Conservation (phyloP, 2,888 invertebrate genomes). For the Leptinotarsa juncta region DNA sequence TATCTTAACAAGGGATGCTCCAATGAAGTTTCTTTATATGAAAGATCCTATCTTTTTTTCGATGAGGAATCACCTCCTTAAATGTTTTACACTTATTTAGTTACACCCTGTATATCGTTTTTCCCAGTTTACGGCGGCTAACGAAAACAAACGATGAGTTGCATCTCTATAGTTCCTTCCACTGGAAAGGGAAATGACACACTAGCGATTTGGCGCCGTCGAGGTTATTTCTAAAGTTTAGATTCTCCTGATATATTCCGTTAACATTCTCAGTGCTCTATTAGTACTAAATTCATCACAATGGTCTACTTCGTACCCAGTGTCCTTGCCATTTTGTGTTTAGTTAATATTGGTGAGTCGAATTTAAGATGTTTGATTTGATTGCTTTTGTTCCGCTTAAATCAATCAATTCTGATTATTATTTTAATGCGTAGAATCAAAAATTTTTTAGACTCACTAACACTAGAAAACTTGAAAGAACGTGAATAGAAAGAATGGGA, state of each 20-base stretch:
- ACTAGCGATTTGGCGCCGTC: background rate
- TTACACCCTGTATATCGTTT: background rate
- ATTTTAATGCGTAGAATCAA: no score
- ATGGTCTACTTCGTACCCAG: slow-evolving; percentile 39
- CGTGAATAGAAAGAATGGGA: no score
- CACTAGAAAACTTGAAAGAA: no score
- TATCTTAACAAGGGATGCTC: no score
- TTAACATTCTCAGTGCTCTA: background rate
- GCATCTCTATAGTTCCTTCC: background rate
- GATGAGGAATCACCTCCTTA: no score
- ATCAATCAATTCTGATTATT: no score
- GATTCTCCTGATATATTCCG: background rate
- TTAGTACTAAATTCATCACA: slow-evolving; percentile 14
- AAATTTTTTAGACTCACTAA: no score
- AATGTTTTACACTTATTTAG: no score
- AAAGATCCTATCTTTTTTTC: no score
- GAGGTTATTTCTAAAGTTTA: background rate
- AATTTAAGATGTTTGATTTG: background rate
- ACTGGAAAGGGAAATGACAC: background rate
- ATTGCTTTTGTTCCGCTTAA: background rate
- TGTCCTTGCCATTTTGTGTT: slow-evolving; percentile 35
- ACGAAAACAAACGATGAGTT: background rate
- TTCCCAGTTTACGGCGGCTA: background rate
- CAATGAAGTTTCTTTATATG: no score
- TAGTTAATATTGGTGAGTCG: slow-evolving; percentile 37